Evolutionary conservation across 2,888 invertebrate genomes (phyloP), one percentile per base, ranked within the genome.

Genomic region (Chromoteleia sp.): DNA sequence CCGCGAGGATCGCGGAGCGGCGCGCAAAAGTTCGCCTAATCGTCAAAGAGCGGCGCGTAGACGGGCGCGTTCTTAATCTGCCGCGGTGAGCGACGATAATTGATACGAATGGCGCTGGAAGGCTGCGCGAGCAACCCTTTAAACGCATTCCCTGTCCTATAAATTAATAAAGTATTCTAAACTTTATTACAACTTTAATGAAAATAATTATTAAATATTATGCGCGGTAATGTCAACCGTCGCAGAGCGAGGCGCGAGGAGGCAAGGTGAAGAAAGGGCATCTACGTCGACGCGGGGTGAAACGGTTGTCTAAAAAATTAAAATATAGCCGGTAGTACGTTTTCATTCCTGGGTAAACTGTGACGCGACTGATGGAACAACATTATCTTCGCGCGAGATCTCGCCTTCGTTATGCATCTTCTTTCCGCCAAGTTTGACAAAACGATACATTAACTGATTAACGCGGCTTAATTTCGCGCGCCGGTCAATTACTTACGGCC

Each of bases 181-280:
- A 91, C 90, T 91, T 91, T 91, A 91, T 91, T 89, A 90, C 89
- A 90, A 90, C 90, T 91, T 90, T 91, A 91, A 91, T 91, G 90
- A 90, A 91, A 91, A 91, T 91, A 91, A 91, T 91, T 91, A 91
- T 91, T 91, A 91, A 91, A 91, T 91, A 91, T 91, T 91, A 91
- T 91, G 88, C 90, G 84, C 86, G 86, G 87, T 88, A 88, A 87
- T 89, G 89, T 89, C 90, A 89, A 89, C 81, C 83, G 79, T 75
- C 70, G 82, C 59, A 36, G 48, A 33, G 75, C 56, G 58, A 54
- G 81, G 77, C 84, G 73, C 82, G 84, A 84, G 84, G 87, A 86
- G 86, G 84, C 87, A 84, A 86, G 83, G 85, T 84, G 84, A 87
- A 88, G 87, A 88, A 88, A 86, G 87, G 86, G 79, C 85, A 54